A percentile compares a stretch with the other conserved stretches of the same genome.
Evolutionary conservation across 2,888 invertebrate genomes (phyloP).

Genomic region (Eulithis testata): DNA sequence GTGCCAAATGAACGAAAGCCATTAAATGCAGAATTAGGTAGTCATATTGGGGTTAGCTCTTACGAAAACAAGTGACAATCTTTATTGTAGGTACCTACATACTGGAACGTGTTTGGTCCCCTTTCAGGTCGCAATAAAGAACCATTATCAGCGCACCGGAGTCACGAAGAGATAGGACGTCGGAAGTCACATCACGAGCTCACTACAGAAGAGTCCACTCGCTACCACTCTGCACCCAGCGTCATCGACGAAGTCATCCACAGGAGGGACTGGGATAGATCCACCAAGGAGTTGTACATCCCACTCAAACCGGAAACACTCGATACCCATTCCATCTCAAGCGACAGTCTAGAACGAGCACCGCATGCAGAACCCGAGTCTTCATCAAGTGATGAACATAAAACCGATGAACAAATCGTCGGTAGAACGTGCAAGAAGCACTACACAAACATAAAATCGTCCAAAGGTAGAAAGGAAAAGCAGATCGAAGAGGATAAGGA

Average conservation of each 20-base stretch:
- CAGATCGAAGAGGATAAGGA: slow-evolving; percentile 67
- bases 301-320: slow-evolving; percentile 55
- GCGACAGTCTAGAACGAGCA: slow-evolving; percentile 46
- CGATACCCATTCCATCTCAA: slow-evolving; percentile 45
- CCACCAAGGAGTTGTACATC: slow-evolving; percentile 69
- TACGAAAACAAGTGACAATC: too few species aligned
- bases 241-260: slow-evolving; percentile 76
- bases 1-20: slow-evolving; percentile 22
- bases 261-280: slow-evolving; percentile 76
- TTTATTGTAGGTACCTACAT: too few species aligned
- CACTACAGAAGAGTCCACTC: slow-evolving; percentile 50
- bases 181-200: slow-evolving; percentile 59
- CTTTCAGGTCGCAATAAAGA: slow-evolving; percentile 60
- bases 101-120: background rate
- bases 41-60: background rate
- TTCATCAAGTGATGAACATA: slow-evolving; percentile 53
- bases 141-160: slow-evolving; percentile 66
- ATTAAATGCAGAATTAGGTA: background rate
- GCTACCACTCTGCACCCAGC: slow-evolving; percentile 77
- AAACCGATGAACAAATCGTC: slow-evolving; percentile 48
- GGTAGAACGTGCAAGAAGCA: slow-evolving; percentile 70
- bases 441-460: slow-evolving; percentile 72
- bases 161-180: slow-evolving; percentile 72
- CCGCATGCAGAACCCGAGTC: slow-evolving; percentile 55
- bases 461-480: slow-evolving; percentile 59